Base-by-base conservation (phyloP, 1,140 invertebrate genomes). In the Medauroidea extradentata region DNA sequence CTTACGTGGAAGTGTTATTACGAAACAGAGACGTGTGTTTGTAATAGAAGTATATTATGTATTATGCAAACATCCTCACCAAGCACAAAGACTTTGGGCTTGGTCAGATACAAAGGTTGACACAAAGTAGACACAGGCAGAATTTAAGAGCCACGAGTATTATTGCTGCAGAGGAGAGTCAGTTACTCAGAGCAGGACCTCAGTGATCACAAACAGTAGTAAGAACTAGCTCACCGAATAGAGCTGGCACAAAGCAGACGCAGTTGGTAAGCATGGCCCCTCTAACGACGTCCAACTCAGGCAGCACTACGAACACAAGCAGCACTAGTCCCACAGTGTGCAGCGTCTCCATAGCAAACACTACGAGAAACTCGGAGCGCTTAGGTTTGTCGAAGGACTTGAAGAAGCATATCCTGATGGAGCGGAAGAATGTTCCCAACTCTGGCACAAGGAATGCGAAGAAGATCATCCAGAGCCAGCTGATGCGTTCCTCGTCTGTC, bases 191-290 rank as follows among this genome's bases (percentile, higher is more conserved):
- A n/a, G n/a, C n/a, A n/a, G n/a, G n/a, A n/a, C n/a, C n/a, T n/a
- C n/a, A n/a, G n/a, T n/a, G n/a, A n/a, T n/a, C n/a, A n/a, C n/a
- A n/a, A n/a, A n/a, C n/a, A n/a, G n/a, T n/a, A n/a, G n/a, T n/a
- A n/a, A n/a, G n/a, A 46, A 4, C 16, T 29, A 14, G 27, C 49
- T 51, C 19, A 85, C 85, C 82, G 43, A 89, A 73, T 18, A 90
- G 74, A 43, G 85, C 86, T 0, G 95, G 95, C 4, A 96, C 78
- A 46, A 95, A 86, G 73, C 91, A 96, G 18, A 97, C 83, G 67
- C 91, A 96, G 74, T 95, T 96, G 7, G 94, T 94, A 25, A 97
- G 76, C 89, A 96, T 94, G 9, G 93, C 87, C 3, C 91, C 93
- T 75, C 94, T 91, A 25, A 96, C 86, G 18, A 93, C 91, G 73